Evolutionary conservation across 2,888 invertebrate species (phyloP), one percentile per base, ranked within the genome.

Genomic region (Macrosiphum euphorbiae): DNA sequence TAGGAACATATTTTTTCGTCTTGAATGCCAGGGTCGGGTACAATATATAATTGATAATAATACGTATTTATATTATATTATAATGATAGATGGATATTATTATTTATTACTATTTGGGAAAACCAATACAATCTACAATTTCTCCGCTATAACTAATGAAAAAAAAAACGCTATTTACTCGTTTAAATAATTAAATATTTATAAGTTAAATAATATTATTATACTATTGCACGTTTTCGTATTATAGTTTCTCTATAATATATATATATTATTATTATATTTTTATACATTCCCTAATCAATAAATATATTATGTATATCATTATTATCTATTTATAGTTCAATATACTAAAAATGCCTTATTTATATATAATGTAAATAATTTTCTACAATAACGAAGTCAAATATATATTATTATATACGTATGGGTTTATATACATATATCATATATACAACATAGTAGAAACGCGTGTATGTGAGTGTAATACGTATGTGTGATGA

Each of bases 221-320:
- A 84, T 90, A 94, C 93, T 94, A 94, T 94, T 94, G 93, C 93
- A 94, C 93, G 84, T 90, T 86, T 47, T 90, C 26, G 61, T 90
- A 88, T 86, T 88, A 61, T 88, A 78, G 50, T 92, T 87, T 13
- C 41, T 55, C 67, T 92, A 88, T 78, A 61, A 87, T 13, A 52
- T 50, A 55, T 50, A 55, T 47, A n/a, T 52, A 67, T 35, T 52
- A n/a, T 55, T 84, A 50, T 92, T 92, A 55, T 85, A 50, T 85
- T 92, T 92, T 85, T 85, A 50, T 85, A 89, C 41, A 84, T 84
- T 61, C 7, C 78, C 93, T 92, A 92, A 85, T 85, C 58, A 84
- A 93, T 93, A 93, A 47, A 93, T 58, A 93, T 55, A 88, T 55
- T 88, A 55, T 84, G 0, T 78, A 44, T 90, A 90, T 52, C 47